Conservation (phyloP, 2,888 invertebrate species). For the Pyrocoelia pectoralis region DNA sequence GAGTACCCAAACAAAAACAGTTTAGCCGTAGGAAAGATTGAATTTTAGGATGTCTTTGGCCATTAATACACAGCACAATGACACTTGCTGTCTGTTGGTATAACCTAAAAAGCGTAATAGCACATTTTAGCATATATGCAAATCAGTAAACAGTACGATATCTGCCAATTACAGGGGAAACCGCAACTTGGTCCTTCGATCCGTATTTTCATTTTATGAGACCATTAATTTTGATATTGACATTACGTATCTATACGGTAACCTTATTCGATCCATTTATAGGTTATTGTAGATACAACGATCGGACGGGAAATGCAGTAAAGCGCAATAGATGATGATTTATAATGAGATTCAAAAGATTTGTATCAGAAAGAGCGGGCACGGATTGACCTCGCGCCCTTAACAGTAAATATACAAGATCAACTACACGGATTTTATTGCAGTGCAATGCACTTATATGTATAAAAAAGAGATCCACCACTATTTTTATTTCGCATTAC, state of each 20-base stretch:
- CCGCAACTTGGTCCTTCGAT: too few relatives aligned
- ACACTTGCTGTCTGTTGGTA: too few relatives aligned
- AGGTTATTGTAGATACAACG: neutral
- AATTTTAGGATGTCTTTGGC: too few relatives aligned
- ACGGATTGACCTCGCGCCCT: constrained; percentile 34
- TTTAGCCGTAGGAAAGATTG: too few relatives aligned
- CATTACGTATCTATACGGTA: neutral
- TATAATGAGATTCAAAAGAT: constrained; percentile 29
- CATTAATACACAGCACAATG: too few relatives aligned
- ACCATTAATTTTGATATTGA: neutral
- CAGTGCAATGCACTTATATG: constrained; percentile 28
- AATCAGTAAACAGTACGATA: too few relatives aligned
- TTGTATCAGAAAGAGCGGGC: constrained; percentile 23
- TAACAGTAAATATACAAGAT: constrained; percentile 31
- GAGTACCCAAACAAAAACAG: too few relatives aligned
- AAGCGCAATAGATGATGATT: constrained; percentile 13
- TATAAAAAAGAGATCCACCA: neutral
- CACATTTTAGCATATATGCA: too few relatives aligned
- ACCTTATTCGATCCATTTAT: neutral
- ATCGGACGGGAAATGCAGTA: neutral
- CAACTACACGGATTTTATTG: constrained; percentile 21
- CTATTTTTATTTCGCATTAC: neutral
- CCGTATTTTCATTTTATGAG: too few relatives aligned
- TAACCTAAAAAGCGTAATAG: too few relatives aligned
- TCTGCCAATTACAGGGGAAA: too few relatives aligned